These are phyloP conservation scores for Pachymerium ferrugineum DNA, from an alignment of 2,888 invertebrate species.

Conservation along the genomic window DNA sequence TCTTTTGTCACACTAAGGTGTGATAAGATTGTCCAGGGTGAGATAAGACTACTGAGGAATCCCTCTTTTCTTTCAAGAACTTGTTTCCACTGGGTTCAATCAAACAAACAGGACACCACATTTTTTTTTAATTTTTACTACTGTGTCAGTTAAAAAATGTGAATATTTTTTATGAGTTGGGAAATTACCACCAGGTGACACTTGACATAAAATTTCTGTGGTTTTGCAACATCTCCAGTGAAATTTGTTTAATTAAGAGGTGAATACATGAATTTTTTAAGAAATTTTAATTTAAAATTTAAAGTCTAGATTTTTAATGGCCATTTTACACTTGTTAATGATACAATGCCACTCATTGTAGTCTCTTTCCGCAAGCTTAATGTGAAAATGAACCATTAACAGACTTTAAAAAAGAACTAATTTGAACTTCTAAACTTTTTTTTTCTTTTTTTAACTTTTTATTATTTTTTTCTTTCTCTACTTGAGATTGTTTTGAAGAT, in stretches of 20 bases:
- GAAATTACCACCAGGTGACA: background rate
- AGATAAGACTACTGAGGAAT: conserved; percentile 15
- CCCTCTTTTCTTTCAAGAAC: background rate
- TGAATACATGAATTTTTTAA: too few relatives aligned
- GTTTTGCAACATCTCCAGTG: background rate
- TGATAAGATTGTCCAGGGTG: background rate
- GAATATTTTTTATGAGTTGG: background rate
- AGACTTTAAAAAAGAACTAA: too few relatives aligned
- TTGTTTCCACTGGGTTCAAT: background rate
- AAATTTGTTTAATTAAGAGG: background rate
- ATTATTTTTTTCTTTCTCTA: background rate
- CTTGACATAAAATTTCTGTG: background rate
- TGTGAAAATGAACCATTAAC: too few relatives aligned
- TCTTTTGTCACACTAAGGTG: conserved; percentile 9
- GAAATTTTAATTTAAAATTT: too few relatives aligned
- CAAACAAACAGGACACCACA: background rate
- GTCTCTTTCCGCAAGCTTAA: too few relatives aligned
- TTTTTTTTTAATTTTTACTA: too few relatives aligned
- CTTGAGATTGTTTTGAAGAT: background rate
- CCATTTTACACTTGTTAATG: too few relatives aligned
- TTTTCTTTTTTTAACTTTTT: background rate
- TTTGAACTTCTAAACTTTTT: too few relatives aligned
- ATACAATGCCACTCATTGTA: too few relatives aligned
- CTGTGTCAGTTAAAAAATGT: too few relatives aligned
- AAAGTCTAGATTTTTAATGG: background rate